Evolutionary conservation across 2,888 invertebrate genomes (phyloP).

Genomic region (Lasioglossum oenotherae): DNA sequence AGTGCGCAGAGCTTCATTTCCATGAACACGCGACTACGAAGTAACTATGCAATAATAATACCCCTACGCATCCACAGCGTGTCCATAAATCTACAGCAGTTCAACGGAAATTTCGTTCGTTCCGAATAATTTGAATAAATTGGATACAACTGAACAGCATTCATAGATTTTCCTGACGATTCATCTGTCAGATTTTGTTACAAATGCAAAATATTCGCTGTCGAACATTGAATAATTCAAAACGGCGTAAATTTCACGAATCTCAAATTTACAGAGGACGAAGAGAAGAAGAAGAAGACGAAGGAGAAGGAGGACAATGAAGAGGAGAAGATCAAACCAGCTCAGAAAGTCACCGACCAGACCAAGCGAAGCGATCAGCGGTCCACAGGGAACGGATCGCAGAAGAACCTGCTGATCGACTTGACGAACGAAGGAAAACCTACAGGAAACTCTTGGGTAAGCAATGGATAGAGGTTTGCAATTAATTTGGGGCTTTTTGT

Average conservation of each 20-base stretch:
- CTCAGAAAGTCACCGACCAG: constrained; percentile 51
- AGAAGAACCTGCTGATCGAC: constrained; percentile 82
- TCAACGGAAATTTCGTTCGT: background rate
- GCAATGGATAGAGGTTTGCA: constrained; percentile 27
- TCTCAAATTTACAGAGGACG: constrained; percentile 55
- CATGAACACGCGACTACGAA: constrained; percentile 30
- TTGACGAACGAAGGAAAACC: constrained; percentile 78
- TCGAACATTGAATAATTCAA: too few species aligned
- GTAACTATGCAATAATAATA: constrained; percentile 4
- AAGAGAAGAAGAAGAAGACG: constrained; percentile 60
- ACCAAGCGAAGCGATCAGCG: constrained; percentile 65
- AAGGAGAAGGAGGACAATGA: constrained; percentile 42
- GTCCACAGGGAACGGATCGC: constrained; percentile 65
- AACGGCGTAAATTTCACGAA: background rate
- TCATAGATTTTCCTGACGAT: background rate
- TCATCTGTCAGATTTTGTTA: too few species aligned
- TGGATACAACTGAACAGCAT: background rate
- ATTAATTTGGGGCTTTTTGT: background rate
- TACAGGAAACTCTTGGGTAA: constrained; percentile 80
- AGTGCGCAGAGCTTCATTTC: constrained; percentile 1
- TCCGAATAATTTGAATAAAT: background rate
- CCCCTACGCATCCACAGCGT: background rate
- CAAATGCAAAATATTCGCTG: too few species aligned
- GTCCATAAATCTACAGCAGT: background rate
- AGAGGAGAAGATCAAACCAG: constrained; percentile 15